Base-by-base conservation (phyloP, 2,888 invertebrate genomes). In the Teleogryllus oceanicus region DNA sequence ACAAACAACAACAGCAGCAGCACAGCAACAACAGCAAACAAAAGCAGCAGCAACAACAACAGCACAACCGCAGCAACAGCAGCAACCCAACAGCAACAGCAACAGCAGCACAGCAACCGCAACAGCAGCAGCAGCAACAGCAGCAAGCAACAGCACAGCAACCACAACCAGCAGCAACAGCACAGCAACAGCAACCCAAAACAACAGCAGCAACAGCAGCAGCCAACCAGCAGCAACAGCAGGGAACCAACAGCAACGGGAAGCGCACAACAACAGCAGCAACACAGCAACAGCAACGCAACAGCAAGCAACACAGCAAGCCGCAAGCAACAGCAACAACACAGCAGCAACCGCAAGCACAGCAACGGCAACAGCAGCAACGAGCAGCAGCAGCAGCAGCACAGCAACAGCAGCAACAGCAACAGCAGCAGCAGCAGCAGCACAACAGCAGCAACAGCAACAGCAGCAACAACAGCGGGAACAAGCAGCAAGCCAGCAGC, bases 101-200 rank as follows among this genome's bases (percentile, higher is more conserved):
- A n/a, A n/a, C n/a, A n/a, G n/a, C n/a, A n/a, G n/a, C n/a, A n/a
- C n/a, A n/a, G n/a, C n/a, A n/a, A n/a, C n/a, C n/a, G n/a, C n/a
- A n/a, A n/a, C n/a, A n/a, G n/a, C n/a, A n/a, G n/a, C n/a, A n/a
- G n/a, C n/a, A n/a, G n/a, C n/a, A n/a, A n/a, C n/a, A n/a, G n/a
- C n/a, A n/a, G n/a, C n/a, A 84, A 84, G 18, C 83, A 82, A 50
- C 84, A 85, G 50, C 86, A 86, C 76, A 79, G 79, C 2, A 80
- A 78, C 10, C 78, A 78, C 76, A 75, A 75, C 5, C 76, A 37
- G 12, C 78, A 82, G 12, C 79, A 75, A 3, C 80, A 80, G 75
- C 62, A 62, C 12, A 12, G 62, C 13, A 12, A 62, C 12, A 12
- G 62, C 12, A 12, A 62, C 12, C 62, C 12, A 62, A 12, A 16